Conservation (phyloP, 2,888 invertebrate species). For the Rhynchonema sp. region DNA sequence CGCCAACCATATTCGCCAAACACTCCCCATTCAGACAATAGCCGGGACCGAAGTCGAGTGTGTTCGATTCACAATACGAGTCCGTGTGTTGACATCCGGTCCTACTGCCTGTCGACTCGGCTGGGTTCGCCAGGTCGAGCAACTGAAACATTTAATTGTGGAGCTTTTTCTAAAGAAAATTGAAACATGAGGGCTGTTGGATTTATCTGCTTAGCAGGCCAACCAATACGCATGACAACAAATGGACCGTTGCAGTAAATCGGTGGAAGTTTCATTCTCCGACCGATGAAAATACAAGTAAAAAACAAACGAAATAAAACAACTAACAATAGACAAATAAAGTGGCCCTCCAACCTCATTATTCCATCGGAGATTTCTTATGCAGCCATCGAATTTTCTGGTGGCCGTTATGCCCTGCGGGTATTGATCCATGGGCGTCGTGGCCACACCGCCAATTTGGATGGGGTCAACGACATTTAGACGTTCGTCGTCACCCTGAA, state of each 20-base stretch:
- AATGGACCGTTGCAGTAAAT: no score
- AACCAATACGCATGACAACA: no score
- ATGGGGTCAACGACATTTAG: slow-evolving; percentile 23
- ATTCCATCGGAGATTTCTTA: slow-evolving; percentile 81
- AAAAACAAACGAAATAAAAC: no score
- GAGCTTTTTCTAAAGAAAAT: background rate
- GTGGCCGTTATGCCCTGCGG: slow-evolving; percentile 10
- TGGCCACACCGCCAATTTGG: slow-evolving; percentile 57
- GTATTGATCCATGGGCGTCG: slow-evolving; percentile 11
- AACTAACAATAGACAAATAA: background rate
- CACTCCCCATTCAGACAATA: slow-evolving; percentile 23
- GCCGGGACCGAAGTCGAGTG: slow-evolving; percentile 40
- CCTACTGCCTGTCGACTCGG: slow-evolving; percentile 37
- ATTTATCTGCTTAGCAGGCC: no score
- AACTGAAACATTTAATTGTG: slow-evolving; percentile 41
- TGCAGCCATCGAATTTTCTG: slow-evolving; percentile 74
- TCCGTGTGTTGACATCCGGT: slow-evolving; percentile 84
- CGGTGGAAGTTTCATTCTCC: no score
- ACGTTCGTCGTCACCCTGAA: slow-evolving; percentile 25
- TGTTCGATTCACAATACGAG: slow-evolving; percentile 62
- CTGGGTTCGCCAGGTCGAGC: slow-evolving; percentile 83
- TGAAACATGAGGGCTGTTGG: no score
- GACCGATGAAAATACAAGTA: background rate
- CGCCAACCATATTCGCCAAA: slow-evolving; percentile 12
- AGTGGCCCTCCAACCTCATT: slow-evolving; percentile 41